These are phyloP conservation scores for Scaptomyza cyrtandrae DNA, from an alignment of 2,888 invertebrate genomes.

Conservation along the genomic window DNA sequence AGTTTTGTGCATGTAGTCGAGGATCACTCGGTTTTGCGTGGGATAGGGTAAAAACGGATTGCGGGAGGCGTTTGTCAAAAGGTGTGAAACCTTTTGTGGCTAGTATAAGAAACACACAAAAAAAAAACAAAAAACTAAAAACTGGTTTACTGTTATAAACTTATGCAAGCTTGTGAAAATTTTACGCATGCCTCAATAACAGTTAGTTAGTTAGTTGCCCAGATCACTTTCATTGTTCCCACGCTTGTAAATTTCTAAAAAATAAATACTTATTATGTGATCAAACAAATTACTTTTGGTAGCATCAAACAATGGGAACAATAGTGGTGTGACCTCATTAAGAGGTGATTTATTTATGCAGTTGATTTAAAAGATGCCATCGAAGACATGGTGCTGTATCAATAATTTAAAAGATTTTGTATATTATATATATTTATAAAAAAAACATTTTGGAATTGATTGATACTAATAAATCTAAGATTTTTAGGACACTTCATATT, in stretches of 20 bases:
- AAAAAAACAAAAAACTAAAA: too few relatives aligned
- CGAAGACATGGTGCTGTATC: too few relatives aligned
- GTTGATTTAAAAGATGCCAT: too few relatives aligned
- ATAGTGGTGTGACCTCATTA: neutral
- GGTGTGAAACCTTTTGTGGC: neutral
- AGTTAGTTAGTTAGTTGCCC: neutral
- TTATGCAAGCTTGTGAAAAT: neutral
- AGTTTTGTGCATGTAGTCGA: neutral
- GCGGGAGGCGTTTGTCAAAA: neutral
- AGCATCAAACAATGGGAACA: neutral
- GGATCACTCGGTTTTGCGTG: slow-evolving; percentile 2
- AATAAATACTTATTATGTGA: neutral
- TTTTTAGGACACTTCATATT: too few relatives aligned
- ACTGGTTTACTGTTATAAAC: slow-evolving; percentile 10
- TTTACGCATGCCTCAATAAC: neutral
- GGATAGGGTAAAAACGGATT: neutral
- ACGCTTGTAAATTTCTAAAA: slow-evolving; percentile 12
- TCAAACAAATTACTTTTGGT: slow-evolving; percentile 9
- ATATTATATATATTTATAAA: too few relatives aligned
- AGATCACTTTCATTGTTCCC: slow-evolving; percentile 24
- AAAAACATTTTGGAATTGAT: too few relatives aligned
- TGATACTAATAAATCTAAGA: too few relatives aligned
- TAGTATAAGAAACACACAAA: neutral
- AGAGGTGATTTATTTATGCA: neutral
- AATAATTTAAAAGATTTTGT: too few relatives aligned